Conservation (phyloP, 2,113 vertebrate species). For the Sardina pilchardus region DNA sequence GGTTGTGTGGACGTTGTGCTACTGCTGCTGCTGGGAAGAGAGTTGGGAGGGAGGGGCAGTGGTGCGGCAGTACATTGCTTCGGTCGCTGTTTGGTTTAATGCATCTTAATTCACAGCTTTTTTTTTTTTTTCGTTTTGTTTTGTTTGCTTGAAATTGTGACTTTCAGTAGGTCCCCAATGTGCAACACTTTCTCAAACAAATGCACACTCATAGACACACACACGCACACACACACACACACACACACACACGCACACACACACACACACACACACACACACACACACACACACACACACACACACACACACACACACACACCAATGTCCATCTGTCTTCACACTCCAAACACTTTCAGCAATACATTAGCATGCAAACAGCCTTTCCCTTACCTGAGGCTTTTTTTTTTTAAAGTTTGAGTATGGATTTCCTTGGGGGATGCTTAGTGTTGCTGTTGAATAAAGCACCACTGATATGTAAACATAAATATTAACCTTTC, state of each 20-base stretch:
- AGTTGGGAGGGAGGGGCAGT: background rate
- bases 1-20: background rate
- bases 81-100: background rate
- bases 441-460: background rate
- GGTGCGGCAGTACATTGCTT: background rate
- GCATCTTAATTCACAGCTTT: constrained; percentile 9
- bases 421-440: background rate
- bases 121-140: too few relatives aligned
- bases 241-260: background rate
- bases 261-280: constrained; percentile 14
- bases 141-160: constrained; percentile 10
- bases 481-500: background rate
- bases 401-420: constrained; percentile 15
- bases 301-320: constrained; percentile 8
- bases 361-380: constrained; percentile 10
- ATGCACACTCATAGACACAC: background rate
- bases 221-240: constrained; percentile 14
- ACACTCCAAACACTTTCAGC: background rate
- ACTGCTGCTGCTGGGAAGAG: background rate
- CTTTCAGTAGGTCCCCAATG: constrained; percentile 7
- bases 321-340: background rate
- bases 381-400: constrained; percentile 9
- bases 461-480: background rate
- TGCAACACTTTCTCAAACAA: background rate
- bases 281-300: background rate